Base-by-base conservation (phyloP, 2,113 vertebrate species). In the Ciconia maguari region DNA sequence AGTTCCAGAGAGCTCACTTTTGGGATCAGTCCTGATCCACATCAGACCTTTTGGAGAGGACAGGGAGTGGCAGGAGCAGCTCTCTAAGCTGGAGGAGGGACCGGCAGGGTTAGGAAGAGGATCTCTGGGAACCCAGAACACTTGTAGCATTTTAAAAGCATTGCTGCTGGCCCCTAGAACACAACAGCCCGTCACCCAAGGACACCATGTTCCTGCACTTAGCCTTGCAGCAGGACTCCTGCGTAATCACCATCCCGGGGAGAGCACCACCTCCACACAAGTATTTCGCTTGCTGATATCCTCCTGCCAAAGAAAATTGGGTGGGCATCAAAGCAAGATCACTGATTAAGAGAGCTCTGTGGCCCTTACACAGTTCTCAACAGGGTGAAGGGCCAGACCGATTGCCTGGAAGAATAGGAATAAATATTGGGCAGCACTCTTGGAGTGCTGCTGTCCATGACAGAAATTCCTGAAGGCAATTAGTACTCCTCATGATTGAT, bases 151-250 rank as follows among this genome's bases (percentile, higher is more conserved):
- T 94, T 78, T 38, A 72, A 57, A 88, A 94, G n/a, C 41, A 51
- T 34, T 52, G 13, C 52, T 91, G 52, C 36, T 62, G 17, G 51
- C 30, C 29, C 5, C 16, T 36, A 38, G 71, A 89, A 38, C 19
- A 18, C 48, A 49, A n/a, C 46, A 58, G 44, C 16, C 16, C 7
- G 2, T 62, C 57, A 64, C 21, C n/a, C 76, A 89, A 20, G 25
- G 25, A 79, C 55, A 82, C 20, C 38, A 7, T 2, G 44, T 15
- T 49, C 55, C 41, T 65, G 49, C 41, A 94, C 98, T 99, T 98
- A n/a, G 98, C 99, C 99, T 97, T 98, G 98, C 60, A 99, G 85
- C 60, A 98, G 97, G 30, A 98, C 95, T 70, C 98, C 98, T 54
- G 98, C 98, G 10, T 98, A 99, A 94, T 98, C 96, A 15, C 98